phyloP scores from a whole-genome alignment of 2,113 vertebrate genomes.

The Polyodon spathula region DNA sequence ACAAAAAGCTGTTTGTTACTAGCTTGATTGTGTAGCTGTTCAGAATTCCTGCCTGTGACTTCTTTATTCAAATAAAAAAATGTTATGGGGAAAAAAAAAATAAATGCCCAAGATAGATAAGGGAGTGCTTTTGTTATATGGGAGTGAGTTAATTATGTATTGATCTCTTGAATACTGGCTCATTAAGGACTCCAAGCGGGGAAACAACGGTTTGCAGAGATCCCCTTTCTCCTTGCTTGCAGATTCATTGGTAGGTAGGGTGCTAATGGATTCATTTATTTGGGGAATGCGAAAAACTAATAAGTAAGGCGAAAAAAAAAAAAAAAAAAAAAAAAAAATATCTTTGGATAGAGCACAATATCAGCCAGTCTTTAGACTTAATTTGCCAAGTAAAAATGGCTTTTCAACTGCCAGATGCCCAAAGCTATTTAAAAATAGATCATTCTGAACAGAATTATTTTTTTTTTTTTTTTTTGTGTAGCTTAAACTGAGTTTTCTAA shows the following conservation, averaged over 20 bases:
- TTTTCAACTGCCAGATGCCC: no score
- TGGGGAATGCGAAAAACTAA: not conserved
- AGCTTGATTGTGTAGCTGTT: constrained; percentile 21
- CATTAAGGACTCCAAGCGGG: constrained; percentile 16
- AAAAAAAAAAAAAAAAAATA: no score
- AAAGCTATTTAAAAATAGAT: no score
- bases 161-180: constrained; percentile 18
- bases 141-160: constrained; percentile 20
- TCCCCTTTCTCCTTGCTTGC: constrained; percentile 3
- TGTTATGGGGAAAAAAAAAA: constrained; percentile 10
- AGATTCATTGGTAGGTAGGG: constrained; percentile 2
- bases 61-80: constrained; percentile 15
- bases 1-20: constrained; percentile 21
- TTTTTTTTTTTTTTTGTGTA: no score
- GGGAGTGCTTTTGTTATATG: constrained; percentile 16
- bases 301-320: no score
- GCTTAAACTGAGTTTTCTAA: no score
- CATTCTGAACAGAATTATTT: no score
- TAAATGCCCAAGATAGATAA: constrained; percentile 11
- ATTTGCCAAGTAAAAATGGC: no score
- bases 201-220: constrained; percentile 10
- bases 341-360: no score
- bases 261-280: not conserved
- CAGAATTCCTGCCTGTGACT: constrained; percentile 22
- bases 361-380: no score